Evolutionary conservation across 1,140 invertebrate species (phyloP), one percentile per base, ranked within the genome.

Genomic region (Eulimnadia texana): DNA sequence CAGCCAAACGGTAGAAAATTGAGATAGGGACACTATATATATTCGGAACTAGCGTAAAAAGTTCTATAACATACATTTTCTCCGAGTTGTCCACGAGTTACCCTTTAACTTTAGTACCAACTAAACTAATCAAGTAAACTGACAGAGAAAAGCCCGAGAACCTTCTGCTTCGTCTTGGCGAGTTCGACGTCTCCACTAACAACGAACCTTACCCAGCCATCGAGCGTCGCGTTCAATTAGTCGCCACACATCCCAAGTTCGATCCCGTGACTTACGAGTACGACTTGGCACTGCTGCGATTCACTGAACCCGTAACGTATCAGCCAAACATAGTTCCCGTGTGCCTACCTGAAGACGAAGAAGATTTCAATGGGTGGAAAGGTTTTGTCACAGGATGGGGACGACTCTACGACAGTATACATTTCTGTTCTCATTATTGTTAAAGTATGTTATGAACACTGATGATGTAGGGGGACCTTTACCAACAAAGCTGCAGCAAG

Each of bases 311-410:
- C 0, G 84, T 94, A 2, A 76, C 77, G 13, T 93, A 93, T 76
- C 87, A 90, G 68, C 90, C 90, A 0, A 93, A 95, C 71, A 86
- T 93, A 27, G 77, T 93, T 58, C 90, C 91, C 0, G 84, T 94
- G 50, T 95, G 91, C 70, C 80, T 95, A 9, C 90, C 91, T 0
- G 20, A 9, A 13, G 23, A 16, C 24, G 88, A 90, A 69, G 86
- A 89, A 61, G 82, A 69, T 28, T 90, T 87, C 66, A 84, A 93
- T 3, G 90, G 90, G 0, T 82, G 83, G 64, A 91, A 85, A 1
- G 91, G 88, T 10, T 86, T 84, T 67, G 90, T 94, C 56, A 93
- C 91, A 3, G 91, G 91, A 63, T 94, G 90, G 91, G 91, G 91
- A 16, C 74, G 90, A 67, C 78, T 93, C 2, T 92, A 91, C 67